These are phyloP conservation scores for Semibalanus balanoides DNA, from an alignment of 1,140 invertebrate genomes.

Conservation along the genomic window DNA sequence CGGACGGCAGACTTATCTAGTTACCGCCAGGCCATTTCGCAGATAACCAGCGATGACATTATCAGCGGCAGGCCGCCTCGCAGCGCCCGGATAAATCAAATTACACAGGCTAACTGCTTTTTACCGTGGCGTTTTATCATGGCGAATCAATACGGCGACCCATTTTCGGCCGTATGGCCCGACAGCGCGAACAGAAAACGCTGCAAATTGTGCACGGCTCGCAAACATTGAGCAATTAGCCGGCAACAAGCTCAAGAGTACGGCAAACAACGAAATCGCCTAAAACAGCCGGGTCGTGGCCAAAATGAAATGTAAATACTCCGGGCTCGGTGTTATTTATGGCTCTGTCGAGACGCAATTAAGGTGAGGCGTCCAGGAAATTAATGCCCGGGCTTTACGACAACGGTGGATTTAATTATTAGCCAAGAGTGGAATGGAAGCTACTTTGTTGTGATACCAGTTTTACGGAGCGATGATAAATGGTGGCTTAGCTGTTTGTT, in stretches of 20 bases:
- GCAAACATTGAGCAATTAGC: constrained; percentile 2
- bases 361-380: constrained; percentile 1
- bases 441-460: background rate
- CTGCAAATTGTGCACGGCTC: background rate
- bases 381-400: background rate
- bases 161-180: background rate
- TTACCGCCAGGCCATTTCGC: too few species aligned
- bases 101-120: background rate
- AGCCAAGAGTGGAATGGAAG: background rate
- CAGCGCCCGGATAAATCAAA: background rate
- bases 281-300: background rate
- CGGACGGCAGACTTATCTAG: too few species aligned
- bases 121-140: background rate
- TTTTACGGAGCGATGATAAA: background rate
- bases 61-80: background rate
- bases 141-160: background rate
- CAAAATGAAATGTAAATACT: constrained; percentile 1
- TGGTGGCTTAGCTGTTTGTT: background rate
- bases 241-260: background rate
- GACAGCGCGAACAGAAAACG: background rate
- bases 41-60: too few species aligned
- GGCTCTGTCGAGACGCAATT: background rate
- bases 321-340: background rate
- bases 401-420: background rate
- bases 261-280: background rate